Evolutionary conservation across 1,140 invertebrate genomes (phyloP), one percentile per base, ranked within the genome.

Genomic region (Ptiloglossa arizonensis): DNA sequence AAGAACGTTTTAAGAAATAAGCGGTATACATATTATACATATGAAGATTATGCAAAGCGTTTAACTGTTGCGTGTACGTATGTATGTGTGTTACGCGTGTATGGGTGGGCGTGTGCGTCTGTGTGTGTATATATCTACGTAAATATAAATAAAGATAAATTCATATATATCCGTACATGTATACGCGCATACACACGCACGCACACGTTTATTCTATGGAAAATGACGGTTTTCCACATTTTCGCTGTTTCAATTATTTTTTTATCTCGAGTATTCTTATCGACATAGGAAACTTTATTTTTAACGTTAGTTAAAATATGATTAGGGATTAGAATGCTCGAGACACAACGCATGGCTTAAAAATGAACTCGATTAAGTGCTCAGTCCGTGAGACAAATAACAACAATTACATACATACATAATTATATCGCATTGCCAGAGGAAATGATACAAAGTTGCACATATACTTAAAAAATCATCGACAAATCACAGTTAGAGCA

Each of bases 211-310:
- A 78, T 73, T 72, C 64, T 73, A 68, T 67, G 63, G 38, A 71
- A 46, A 27, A 62, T 41, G 54, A 68, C 57, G 67, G 57, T 85
- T 32, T 44, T 69, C 73, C 69, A 67, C 63, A 62, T n/a, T 32
- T 74, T 71, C 19, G 32, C 15, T 41, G 70, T 66, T 50, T 69
- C 66, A 38, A 80, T 8, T 52, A 38, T 62, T 27, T 81, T 75
- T 76, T 50, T 54, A 57, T 54, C 72, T 72, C 81, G 83, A 80
- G 71, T 69, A 57, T 86, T 44, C 69, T 76, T 63, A 67, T 78
- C 78, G 59, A 62, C 46, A 86, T 87, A 83, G 82, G 79, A 83
- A 67, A 90, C 78, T 90, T 91, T 91, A 91, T 90, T 91, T 91
- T 91, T 89, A 88, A 89, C 86, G 83, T 91, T 89, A 81, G 76